Conservation (phyloP, 2,888 invertebrate genomes). For the Rotaria magnacalcarata region DNA sequence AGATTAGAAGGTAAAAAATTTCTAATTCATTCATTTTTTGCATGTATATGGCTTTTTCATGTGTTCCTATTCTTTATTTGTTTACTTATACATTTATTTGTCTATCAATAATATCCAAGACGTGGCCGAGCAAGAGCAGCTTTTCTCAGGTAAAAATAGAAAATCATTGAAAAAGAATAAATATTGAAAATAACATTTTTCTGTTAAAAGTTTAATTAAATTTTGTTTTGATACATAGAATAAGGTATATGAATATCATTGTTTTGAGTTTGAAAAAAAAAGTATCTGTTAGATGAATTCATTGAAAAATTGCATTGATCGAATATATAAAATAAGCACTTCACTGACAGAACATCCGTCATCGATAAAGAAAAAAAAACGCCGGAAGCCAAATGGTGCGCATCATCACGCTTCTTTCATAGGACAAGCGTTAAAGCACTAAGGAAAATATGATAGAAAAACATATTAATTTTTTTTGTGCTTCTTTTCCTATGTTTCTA, state of each 20-base stretch:
- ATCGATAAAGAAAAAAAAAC: background rate
- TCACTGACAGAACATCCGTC: background rate
- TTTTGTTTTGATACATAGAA: no score
- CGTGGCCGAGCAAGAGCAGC: background rate
- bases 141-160: background rate
- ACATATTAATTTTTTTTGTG: background rate
- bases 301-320: background rate
- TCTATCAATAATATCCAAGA: background rate
- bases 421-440: background rate
- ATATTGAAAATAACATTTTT: no score
- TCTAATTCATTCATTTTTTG: background rate
- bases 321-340: background rate
- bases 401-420: background rate
- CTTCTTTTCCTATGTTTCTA: background rate
- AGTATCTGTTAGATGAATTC: background rate
- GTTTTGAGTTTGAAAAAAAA: background rate
- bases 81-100: background rate
- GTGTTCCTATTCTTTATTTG: background rate
- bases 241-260: no score
- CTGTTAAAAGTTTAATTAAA: no score
- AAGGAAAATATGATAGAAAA: background rate
- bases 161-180: no score
- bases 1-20: background rate
- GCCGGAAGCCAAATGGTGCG: background rate
- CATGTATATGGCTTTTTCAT: background rate